Percentiles rank a stretch among this genome's conserved stretches.
These are phyloP conservation scores for Aplocera efformata DNA, from an alignment of 2,888 invertebrate species.

Conservation along the genomic window DNA sequence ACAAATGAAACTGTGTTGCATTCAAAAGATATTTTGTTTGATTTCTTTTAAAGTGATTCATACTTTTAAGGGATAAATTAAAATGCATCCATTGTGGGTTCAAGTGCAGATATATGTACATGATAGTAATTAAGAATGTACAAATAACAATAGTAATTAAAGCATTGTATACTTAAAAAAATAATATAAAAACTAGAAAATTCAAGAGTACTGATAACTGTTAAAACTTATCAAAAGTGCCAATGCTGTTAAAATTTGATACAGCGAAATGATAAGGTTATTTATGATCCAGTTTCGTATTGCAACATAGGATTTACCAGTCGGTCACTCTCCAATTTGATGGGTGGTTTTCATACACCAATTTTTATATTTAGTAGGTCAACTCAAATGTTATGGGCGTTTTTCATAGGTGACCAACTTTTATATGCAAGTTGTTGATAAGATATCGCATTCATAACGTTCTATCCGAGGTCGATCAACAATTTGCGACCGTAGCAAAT, in stretches of 20 bases:
- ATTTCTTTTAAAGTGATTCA: too few species aligned
- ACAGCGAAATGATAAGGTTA: conserved; percentile 25
- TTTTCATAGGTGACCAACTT: conserved; percentile 41
- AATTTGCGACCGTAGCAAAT: conserved; percentile 74
- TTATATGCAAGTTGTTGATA: conserved; percentile 50
- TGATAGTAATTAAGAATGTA: conserved; percentile 33
- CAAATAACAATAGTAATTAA: conserved; percentile 15
- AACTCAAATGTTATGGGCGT: conserved; percentile 8
- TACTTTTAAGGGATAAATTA: too few species aligned
- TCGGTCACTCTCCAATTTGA: conserved; percentile 25
- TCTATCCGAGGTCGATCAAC: conserved; percentile 71
- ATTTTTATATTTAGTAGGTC: neutral
- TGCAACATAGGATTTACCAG: conserved; percentile 26
- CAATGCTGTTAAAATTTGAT: conserved; percentile 25
- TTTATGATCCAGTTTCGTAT: conserved; percentile 24
- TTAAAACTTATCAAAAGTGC: conserved; percentile 7
- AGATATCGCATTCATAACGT: conserved; percentile 63
- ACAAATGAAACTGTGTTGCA: too few species aligned
- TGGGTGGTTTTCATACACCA: conserved; percentile 15
- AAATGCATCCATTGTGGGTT: too few species aligned
- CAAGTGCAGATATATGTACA: too few species aligned
- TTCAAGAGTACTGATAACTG: conserved; percentile 1
- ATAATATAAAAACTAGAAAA: neutral
- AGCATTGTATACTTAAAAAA: neutral
- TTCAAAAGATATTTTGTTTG: too few species aligned